Evolutionary conservation across 1,140 invertebrate genomes (phyloP).

Genomic region (Drosophila carrolli): DNA sequence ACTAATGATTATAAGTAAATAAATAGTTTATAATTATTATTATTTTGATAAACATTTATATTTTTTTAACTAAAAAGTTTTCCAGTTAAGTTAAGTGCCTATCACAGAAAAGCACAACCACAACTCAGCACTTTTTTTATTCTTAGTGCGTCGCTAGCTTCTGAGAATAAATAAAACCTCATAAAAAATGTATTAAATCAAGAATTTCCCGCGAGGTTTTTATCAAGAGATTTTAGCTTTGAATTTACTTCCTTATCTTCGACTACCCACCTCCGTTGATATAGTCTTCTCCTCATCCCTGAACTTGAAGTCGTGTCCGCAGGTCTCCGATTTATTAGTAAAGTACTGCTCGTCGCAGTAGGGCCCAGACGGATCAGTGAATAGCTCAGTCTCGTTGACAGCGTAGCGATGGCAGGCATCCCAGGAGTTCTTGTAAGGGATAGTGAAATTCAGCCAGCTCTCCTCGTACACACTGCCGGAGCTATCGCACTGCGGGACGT

Average conservation of each 20-base stretch:
- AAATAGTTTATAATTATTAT: too few species aligned
- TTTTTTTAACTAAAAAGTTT: too few species aligned
- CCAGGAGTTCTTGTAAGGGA: conserved; percentile 84
- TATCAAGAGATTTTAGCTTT: background rate
- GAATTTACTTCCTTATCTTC: background rate
- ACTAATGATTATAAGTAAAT: too few species aligned
- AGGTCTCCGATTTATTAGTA: conserved; percentile 45
- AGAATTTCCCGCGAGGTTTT: background rate
- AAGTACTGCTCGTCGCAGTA: conserved; percentile 80
- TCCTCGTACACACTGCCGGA: conserved; percentile 83
- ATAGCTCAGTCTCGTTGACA: background rate
- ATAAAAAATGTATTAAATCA: too few species aligned
- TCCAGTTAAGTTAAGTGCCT: too few species aligned
- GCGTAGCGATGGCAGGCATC: conserved; percentile 85
- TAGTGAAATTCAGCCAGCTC: conserved; percentile 86
- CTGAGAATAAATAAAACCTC: too few species aligned
- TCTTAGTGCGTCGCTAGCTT: too few species aligned
- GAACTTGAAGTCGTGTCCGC: conserved; percentile 69
- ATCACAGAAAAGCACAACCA: too few species aligned
- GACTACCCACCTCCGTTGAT: conserved; percentile 65
- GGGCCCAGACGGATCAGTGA: conserved; percentile 28
- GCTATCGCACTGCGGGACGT: conserved; percentile 87
- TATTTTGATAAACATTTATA: too few species aligned
- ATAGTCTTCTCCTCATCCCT: conserved; percentile 71
- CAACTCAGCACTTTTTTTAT: too few species aligned